Percentiles rank a stretch among this genome's conserved stretches.
Evolutionary conservation across 2,113 vertebrate genomes (phyloP).

Genomic region (Ctenodactylus gundi): DNA sequence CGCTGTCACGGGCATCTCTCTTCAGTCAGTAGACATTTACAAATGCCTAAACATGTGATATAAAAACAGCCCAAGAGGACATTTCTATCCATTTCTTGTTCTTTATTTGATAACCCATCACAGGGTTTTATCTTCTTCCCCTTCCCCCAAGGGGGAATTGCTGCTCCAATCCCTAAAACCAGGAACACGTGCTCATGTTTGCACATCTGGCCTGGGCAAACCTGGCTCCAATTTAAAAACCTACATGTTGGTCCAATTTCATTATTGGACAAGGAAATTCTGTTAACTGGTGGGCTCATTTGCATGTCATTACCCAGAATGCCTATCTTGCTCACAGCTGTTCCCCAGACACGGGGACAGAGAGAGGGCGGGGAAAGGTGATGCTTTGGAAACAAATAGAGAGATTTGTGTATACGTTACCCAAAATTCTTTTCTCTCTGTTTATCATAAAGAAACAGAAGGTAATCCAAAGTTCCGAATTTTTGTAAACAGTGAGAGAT

Average conservation of each 20-base stretch:
- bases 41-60: background rate
- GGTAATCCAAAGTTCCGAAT: conserved; percentile 45
- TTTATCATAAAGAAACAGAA: conserved; percentile 72
- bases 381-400: conserved; percentile 74
- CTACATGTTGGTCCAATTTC: conserved; percentile 70
- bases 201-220: conserved; percentile 62
- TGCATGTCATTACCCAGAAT: conserved; percentile 79
- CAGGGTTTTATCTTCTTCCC: conserved; percentile 4
- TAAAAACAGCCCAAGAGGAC: background rate
- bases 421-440: conserved; percentile 62
- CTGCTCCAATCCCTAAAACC: background rate
- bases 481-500: conserved; percentile 73
- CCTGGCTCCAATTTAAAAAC: conserved; percentile 69
- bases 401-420: conserved; percentile 54
- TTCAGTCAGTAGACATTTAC: background rate
- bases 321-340: conserved; percentile 63
- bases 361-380: conserved; percentile 26
- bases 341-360: conserved; percentile 70
- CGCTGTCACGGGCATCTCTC: too few relatives aligned
- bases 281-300: conserved; percentile 67
- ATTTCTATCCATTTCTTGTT: background rate
- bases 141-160: background rate
- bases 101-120: background rate
- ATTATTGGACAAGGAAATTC: conserved; percentile 78
- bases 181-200: conserved; percentile 32